Evolutionary conservation across 2,113 vertebrate genomes (phyloP), one percentile per base, ranked within the genome.

Genomic region (Donacobius atricapilla): DNA sequence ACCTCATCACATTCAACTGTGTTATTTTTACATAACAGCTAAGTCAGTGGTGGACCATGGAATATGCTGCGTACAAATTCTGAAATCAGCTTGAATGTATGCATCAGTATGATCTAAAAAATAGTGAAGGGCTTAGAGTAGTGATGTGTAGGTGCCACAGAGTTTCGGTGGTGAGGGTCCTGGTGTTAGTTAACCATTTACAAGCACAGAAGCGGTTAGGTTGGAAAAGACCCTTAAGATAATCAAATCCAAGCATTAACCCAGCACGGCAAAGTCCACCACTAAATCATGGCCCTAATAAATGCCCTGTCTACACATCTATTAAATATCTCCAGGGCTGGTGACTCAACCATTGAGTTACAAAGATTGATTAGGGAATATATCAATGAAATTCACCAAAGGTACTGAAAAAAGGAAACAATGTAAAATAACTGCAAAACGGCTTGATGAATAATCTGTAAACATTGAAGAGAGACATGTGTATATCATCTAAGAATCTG

Each of bases 1-100:
- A 83, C 37, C 30, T 91, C 30, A 23, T 56, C 47, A 40, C 63
- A 30, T 35, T 65, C 27, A 15, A 50, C 56, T 65, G 23, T 33
- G 58, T 86, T 96, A 90, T 95, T 94, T 96, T 88, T 83, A 63
- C 54, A 24, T 40, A 56, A 64, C 47, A 39, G 30, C 72, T 77
- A 33, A 71, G 92, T 63, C 64, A 39, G 53, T 51, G 44, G 45
- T 66, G 51, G 33, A 47, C 17, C 20, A 6, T 51, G 47, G 72
- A 77, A 47, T 84, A 71, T 22, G 33, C 33, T 78, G 33, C 15
- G 27, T 27, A 63, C 13, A 69, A 40, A 60, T 53, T 86, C 25
- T 82, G 76, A 63, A 77, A 69, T 58, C 22, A 84, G 14, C 37
- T 87, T 57, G 54, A 72, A 88, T 33, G 19, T 44, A 20, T 72